Evolutionary conservation across 2,797 vertebrate species (phyloP).

Genomic region (Betta splendens): DNA sequence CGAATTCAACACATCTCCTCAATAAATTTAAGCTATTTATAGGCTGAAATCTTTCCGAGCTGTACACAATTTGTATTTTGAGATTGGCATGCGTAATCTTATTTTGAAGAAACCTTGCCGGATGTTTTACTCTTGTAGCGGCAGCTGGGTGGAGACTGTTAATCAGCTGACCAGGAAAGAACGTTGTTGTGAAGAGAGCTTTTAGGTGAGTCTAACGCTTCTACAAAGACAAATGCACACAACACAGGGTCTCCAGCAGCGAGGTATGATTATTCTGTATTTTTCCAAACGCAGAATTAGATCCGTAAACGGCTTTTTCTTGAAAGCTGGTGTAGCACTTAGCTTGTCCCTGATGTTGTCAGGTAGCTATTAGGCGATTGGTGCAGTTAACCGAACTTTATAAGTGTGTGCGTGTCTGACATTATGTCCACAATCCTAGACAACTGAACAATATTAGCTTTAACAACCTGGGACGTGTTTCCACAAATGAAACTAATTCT

Average conservation of each 20-base stretch:
- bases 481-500: background rate
- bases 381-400: background rate
- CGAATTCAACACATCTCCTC: too few species aligned
- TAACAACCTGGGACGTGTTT: background rate
- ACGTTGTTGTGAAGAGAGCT: slow-evolving; percentile 28
- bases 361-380: too few species aligned
- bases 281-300: background rate
- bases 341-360: background rate
- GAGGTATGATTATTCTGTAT: slow-evolving; percentile 30
- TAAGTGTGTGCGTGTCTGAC: background rate
- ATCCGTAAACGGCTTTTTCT: background rate
- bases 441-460: too few species aligned
- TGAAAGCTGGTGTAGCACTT: background rate
- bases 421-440: too few species aligned
- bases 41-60: fast-evolving
- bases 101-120: slow-evolving; percentile 3
- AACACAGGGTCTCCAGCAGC: background rate
- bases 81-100: background rate
- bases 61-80: background rate
- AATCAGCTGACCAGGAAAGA: slow-evolving; percentile 51
- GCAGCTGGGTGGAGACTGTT: too few species aligned
- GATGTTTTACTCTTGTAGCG: slow-evolving; percentile 4
- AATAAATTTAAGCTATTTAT: fast-evolving
- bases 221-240: background rate
- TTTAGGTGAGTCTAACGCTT: background rate